A percentile compares a stretch with the other conserved stretches of the same genome.
Conservation (phyloP, 2,888 invertebrate species). For the Synanthedon andrenaeformis region DNA sequence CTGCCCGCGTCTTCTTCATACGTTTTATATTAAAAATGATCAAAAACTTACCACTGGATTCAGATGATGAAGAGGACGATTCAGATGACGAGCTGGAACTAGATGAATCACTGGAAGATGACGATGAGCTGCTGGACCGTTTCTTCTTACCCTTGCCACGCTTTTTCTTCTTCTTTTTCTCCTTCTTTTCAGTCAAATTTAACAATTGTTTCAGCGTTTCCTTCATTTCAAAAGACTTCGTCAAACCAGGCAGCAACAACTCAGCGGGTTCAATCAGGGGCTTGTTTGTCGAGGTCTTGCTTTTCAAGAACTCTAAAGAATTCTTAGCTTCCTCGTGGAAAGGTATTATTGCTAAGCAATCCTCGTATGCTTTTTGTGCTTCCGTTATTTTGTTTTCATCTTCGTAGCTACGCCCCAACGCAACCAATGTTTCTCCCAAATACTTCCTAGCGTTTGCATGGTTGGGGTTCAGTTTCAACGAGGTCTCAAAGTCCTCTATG, state of each 20-base stretch:
- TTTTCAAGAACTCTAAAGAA: constrained; percentile 83
- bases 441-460: constrained; percentile 95
- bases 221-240: constrained; percentile 73
- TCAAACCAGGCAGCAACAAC: constrained; percentile 71
- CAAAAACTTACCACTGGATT: constrained; percentile 52
- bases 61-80: constrained; percentile 71
- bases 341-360: constrained; percentile 85
- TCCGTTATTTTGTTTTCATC: constrained; percentile 88
- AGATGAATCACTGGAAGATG: constrained; percentile 77
- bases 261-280: constrained; percentile 75
- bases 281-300: constrained; percentile 70
- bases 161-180: constrained; percentile 76
- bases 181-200: constrained; percentile 73
- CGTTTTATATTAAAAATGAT: too few species aligned
- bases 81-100: constrained; percentile 73
- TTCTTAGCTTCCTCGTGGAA: constrained; percentile 90
- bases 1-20: too few species aligned
- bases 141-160: constrained; percentile 76
- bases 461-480: constrained; percentile 86
- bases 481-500: constrained; percentile 94
- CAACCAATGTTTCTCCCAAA: constrained; percentile 92
- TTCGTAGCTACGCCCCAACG: constrained; percentile 88
- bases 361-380: constrained; percentile 86
- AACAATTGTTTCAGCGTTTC: constrained; percentile 75
- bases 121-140: constrained; percentile 74